Evolutionary conservation across 2,113 vertebrate species (phyloP).

Genomic region (Tragelaphus buxtoni): DNA sequence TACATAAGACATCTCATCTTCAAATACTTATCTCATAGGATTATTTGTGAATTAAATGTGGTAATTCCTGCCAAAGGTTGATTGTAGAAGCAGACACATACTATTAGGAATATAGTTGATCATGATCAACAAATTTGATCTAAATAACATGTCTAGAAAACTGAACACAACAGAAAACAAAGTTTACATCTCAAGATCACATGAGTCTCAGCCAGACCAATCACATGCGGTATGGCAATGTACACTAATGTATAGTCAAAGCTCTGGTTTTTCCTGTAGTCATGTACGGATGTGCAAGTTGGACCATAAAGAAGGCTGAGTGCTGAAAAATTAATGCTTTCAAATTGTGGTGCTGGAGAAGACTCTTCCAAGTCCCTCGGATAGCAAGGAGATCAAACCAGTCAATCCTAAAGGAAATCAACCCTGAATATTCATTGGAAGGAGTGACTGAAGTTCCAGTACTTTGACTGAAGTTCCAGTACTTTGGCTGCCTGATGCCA

Average conservation of each 20-base stretch:
- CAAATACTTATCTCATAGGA: not conserved
- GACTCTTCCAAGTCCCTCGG: not conserved
- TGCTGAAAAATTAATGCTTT: not conserved
- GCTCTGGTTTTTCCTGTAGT: not conserved
- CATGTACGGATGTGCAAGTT: not conserved
- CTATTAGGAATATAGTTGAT: not conserved
- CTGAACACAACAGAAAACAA: not conserved
- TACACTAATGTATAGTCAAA: not conserved
- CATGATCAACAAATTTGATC: not conserved
- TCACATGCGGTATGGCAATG: too few relatives aligned
- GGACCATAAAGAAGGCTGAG: not conserved
- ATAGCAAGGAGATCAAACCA: not conserved
- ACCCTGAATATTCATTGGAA: not conserved
- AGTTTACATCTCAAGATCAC: not conserved
- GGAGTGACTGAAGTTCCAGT: not conserved
- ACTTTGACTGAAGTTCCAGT: not conserved
- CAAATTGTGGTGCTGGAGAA: not conserved
- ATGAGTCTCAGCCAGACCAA: not conserved
- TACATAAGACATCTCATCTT: not conserved
- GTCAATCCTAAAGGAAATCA: not conserved
- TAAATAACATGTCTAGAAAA: not conserved
- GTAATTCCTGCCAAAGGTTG: not conserved
- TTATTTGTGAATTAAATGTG: not conserved
- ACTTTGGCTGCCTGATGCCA: not conserved
- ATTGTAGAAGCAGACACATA: not conserved